Base-by-base conservation (phyloP, 2,888 invertebrate genomes). In the Folsomia candida region DNA sequence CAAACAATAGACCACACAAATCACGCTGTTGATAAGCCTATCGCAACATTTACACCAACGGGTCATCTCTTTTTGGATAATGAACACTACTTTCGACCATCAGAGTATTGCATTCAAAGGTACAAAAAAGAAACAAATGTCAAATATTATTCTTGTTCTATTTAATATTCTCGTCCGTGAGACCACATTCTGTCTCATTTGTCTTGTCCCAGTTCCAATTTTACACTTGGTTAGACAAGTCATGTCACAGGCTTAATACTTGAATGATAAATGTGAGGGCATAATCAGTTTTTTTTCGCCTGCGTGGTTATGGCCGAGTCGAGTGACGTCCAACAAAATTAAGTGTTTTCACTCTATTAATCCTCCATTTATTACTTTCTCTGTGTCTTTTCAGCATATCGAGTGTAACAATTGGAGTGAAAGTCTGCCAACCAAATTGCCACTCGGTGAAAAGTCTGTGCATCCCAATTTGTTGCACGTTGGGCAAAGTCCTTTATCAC, bases 391-490 rank as follows among this genome's bases (percentile, higher is more conserved):
- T 9, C 54, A 60, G 60, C 20, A 51, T 61, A 62, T 26, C 25
- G 27, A 60, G 51, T 26, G 24, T 47, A 1, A 29, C 54, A 37
- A 20, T 73, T 18, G 25, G 28, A n/a, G 58, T 76, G 29, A 59
- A 51, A 62, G 68, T 64, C n/a, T 74, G 74, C 59, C 47, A 62
- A 25, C 60, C 70, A 20, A 64, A 76, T 70, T 76, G 76, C 51
- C 24, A 47, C 28, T 65, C 67, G 25, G 57, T 66, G 22, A 9
- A 26, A 14, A 73, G 73, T 20, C 76, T 74, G 1, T 76, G 76
- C 51, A 69, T 76, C 3, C 72, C 71, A 3, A 72, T 74, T 20
- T 76, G 76, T 64, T 76, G 76, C 60, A 69, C 70, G 27, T 25
- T 76, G 47, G 74, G 72, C 25, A 73, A 76, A 58, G 67, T 62